phyloP scores from a whole-genome alignment of 2,888 invertebrate species.

The Cetonia aurata region DNA sequence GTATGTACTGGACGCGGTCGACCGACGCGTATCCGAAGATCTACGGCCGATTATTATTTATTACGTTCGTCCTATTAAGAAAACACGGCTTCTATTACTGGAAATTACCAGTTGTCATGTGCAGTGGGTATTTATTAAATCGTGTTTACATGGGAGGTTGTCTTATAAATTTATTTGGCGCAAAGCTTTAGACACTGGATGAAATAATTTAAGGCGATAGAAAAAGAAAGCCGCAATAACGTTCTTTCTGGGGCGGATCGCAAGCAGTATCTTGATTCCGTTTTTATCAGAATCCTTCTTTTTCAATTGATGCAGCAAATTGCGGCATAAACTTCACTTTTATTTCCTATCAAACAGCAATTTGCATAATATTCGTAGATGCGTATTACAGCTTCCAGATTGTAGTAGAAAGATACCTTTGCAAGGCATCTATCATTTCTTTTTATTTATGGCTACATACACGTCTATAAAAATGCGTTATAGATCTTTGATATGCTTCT shows the following conservation, averaged over 20 bases:
- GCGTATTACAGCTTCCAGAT: too few species aligned
- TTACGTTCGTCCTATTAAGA: conserved; percentile 30
- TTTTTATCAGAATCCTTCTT: too few species aligned
- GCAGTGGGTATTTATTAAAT: conserved; percentile 40
- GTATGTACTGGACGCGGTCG: conserved; percentile 20
- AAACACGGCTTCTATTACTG: conserved; percentile 41
- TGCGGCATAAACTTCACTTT: too few species aligned
- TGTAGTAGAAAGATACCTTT: too few species aligned
- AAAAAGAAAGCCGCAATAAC: conserved; percentile 20
- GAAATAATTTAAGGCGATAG: conserved; percentile 34
- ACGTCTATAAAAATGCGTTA: too few species aligned
- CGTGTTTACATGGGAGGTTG: conserved; percentile 41
- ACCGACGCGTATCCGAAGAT: conserved; percentile 30
- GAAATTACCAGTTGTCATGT: conserved; percentile 39
- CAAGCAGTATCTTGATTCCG: too few species aligned
- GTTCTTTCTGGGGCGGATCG: neutral
- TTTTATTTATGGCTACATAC: too few species aligned
- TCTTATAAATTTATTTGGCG: conserved; percentile 38
- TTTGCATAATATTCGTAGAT: too few species aligned
- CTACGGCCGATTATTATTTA: conserved; percentile 38
- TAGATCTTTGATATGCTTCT: too few species aligned
- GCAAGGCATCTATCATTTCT: too few species aligned
- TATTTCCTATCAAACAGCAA: too few species aligned
- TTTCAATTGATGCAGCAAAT: too few species aligned
- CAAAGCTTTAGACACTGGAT: conserved; percentile 36